Evolutionary conservation across 2,888 invertebrate genomes (phyloP).

Genomic region (Cosmopolites sordidus): DNA sequence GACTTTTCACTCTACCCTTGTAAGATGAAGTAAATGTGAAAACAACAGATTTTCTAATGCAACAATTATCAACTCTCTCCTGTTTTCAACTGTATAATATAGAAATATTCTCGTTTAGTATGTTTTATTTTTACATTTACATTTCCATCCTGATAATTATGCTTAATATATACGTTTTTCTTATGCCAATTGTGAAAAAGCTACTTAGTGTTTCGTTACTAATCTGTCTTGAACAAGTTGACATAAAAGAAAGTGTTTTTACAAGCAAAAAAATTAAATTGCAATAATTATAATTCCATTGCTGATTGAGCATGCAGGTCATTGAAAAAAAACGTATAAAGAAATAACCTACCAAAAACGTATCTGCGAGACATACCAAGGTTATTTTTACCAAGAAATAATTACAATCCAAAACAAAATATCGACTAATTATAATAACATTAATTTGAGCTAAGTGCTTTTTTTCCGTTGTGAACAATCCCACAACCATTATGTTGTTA

Average conservation of each 20-base stretch:
- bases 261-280: conserved; percentile 6
- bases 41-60: too few species aligned
- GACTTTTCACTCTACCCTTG: too few species aligned
- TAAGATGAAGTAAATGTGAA: too few species aligned
- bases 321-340: conserved; percentile 13
- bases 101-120: too few species aligned
- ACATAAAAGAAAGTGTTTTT: conserved; percentile 1
- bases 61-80: too few species aligned
- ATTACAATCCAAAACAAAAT: conserved; percentile 11
- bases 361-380: conserved; percentile 15
- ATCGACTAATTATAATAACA: conserved; percentile 12
- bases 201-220: too few species aligned
- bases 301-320: conserved; percentile 21
- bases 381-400: conserved; percentile 9
- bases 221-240: neutral
- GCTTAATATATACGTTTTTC: too few species aligned
- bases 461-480: conserved; percentile 5
- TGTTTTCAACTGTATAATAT: too few species aligned
- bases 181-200: too few species aligned
- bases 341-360: conserved; percentile 7
- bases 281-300: conserved; percentile 18
- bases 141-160: too few species aligned
- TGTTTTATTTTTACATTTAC: too few species aligned
- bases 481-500: neutral
- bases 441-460: conserved; percentile 5